Base-by-base conservation (phyloP, 2,888 invertebrate genomes). In the Drosophila prostipennis region DNA sequence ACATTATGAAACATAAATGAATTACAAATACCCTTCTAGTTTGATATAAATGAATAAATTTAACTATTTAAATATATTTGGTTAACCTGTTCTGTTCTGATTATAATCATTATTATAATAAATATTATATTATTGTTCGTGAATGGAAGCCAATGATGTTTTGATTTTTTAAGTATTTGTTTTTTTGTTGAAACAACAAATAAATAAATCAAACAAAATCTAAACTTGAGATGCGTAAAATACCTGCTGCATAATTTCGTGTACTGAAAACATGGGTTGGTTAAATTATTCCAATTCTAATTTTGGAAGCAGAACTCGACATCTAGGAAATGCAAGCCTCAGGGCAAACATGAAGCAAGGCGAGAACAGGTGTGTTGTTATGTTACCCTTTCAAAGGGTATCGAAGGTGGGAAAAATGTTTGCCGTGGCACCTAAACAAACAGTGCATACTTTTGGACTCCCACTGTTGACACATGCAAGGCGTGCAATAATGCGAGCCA, bases 371-470 rank as follows among this genome's bases (percentile, higher is more conserved):
- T 34, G 14, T 19, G 14, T 7, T 11, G 8, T 7, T 43, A 16
- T 11, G 8, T 7, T 39, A 29, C 57, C 55, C 19, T 29, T 14
- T 5, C 13, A 29, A 39, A 72, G 56, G 19, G 53, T 45, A 57
- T 54, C 34, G 48, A 64, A 52, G n/a, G 34, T 29, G 56, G 58
- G 42, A 40, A 23, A 43, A 67, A 60, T 80, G 85, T 84, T 80
- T 84, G 64, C 39, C 26, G 45, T 43, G 57, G 56, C 56, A 65
- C 82, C 82, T 82, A 87, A 87, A 73, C 82, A 82, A 87, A 82
- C 82, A 75, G 67, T 72, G 79, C 67, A 81, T 77, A 81, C 85
- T 81, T 69, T 70, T 53, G 74, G 76, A 65, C 81, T 42, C 34
- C 42, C 26, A n/a, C 34, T 45, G 63, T 36, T 51, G 53, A 72